These are phyloP conservation scores for Trissonchulus sp. DNA, from an alignment of 2,888 invertebrate species.

Conservation along the genomic window DNA sequence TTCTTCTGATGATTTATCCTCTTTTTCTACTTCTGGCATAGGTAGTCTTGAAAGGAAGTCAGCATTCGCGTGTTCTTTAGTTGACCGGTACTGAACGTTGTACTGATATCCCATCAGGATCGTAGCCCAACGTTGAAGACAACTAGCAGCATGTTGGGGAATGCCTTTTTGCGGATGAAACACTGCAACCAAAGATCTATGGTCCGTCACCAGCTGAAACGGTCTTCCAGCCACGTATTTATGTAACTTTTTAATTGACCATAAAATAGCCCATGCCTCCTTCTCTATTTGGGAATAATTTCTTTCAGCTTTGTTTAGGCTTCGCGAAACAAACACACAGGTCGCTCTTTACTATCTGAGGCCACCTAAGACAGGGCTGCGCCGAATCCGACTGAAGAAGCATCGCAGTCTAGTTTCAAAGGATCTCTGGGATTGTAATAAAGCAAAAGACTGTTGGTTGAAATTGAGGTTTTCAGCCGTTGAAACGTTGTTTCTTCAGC, in stretches of 20 bases:
- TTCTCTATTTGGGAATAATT: background rate
- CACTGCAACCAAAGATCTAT: background rate
- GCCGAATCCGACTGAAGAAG: too few species aligned
- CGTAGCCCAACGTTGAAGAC: background rate
- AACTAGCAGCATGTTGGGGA: background rate
- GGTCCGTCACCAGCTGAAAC: background rate
- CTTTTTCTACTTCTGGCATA: background rate
- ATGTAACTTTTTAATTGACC: slow-evolving; percentile 3
- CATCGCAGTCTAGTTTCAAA: too few species aligned
- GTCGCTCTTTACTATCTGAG: too few species aligned
- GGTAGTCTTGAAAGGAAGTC: background rate
- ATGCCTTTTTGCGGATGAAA: background rate
- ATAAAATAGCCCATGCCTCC: background rate
- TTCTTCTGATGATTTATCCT: background rate
- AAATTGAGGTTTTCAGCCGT: too few species aligned
- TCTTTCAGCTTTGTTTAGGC: background rate
- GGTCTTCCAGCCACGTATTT: background rate
- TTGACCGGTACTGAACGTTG: background rate
- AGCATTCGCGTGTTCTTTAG: background rate
- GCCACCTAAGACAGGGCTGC: too few species aligned
- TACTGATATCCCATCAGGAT: background rate
- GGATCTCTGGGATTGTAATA: too few species aligned
- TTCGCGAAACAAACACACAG: background rate
- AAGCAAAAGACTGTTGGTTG: too few species aligned
- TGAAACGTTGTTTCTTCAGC: too few species aligned